phyloP scores from a whole-genome alignment of 2,888 invertebrate genomes.

The Hirtodrosophila cameraria region DNA sequence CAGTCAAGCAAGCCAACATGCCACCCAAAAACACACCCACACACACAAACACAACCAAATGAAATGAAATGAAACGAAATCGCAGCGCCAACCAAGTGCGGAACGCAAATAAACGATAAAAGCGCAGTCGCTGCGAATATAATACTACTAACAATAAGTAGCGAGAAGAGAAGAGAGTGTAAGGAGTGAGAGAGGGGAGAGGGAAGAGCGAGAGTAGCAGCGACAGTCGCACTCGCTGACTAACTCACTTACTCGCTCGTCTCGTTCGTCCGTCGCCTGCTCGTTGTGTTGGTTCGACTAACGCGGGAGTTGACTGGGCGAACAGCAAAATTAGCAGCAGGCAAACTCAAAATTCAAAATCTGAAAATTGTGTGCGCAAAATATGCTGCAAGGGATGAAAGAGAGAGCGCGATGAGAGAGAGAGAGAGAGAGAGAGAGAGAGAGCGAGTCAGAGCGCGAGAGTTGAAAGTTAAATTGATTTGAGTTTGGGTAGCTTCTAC shows the following conservation, averaged over 20 bases:
- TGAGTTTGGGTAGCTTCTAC: conserved; percentile 58
- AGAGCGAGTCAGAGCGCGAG: conserved; percentile 12
- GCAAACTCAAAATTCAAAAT: conserved; percentile 43
- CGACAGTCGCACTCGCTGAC: conserved; percentile 56
- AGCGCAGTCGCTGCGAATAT: conserved; percentile 77
- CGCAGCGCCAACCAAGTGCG: conserved; percentile 44
- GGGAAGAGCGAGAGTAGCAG: conserved; percentile 1
- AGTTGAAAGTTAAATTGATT: conserved; percentile 79
- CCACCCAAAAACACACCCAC: too few species aligned
- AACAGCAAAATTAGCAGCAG: conserved; percentile 58
- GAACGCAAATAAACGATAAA: conserved; percentile 77
- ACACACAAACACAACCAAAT: too few species aligned
- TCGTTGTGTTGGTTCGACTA: conserved; percentile 72
- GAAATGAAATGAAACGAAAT: conserved; percentile 47
- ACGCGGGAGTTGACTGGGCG: conserved; percentile 81
- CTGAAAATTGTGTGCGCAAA: too few species aligned
- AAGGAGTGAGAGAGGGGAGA: conserved; percentile 1
- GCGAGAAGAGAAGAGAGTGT: conserved; percentile 49
- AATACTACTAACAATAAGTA: conserved; percentile 79
- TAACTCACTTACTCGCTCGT: conserved; percentile 43
- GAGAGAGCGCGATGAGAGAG: conserved; percentile 16
- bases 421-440: conserved; percentile 14
- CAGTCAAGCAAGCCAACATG: too few species aligned
- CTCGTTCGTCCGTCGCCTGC: conserved; percentile 53
- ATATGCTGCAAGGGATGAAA: conserved; percentile 40